phyloP scores from a whole-genome alignment of 2,113 vertebrate species.

The Trogon surrucura region DNA sequence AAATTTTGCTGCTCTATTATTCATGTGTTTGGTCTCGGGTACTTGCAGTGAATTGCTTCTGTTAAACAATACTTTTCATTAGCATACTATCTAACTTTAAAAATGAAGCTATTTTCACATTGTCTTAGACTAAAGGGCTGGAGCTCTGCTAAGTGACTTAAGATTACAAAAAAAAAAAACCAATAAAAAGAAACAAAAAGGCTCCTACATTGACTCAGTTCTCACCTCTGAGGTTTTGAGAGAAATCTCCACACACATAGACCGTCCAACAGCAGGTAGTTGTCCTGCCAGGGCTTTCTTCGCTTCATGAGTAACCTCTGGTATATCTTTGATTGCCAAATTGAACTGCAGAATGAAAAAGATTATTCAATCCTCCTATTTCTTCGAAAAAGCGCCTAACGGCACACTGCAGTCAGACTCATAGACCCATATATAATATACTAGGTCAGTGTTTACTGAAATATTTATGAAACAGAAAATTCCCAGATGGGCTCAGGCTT shows the following conservation, averaged over 20 bases:
- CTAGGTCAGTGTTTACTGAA: background rate
- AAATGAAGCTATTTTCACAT: background rate
- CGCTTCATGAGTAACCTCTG: slow-evolving; percentile 98
- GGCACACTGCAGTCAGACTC: background rate
- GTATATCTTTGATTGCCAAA: slow-evolving; percentile 98
- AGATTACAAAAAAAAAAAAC: background rate
- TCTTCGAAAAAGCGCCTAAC: background rate
- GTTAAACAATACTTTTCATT: background rate
- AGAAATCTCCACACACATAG: slow-evolving; percentile 99
- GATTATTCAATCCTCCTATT: background rate
- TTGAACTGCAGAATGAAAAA: slow-evolving; percentile 87
- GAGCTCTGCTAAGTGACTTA: background rate
- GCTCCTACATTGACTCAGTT: background rate
- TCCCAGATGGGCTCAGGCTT: background rate
- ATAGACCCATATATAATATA: background rate
- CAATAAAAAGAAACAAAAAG: too few relatives aligned
- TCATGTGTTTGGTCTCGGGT: background rate
- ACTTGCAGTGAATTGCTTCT: background rate
- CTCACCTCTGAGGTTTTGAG: slow-evolving; percentile 98
- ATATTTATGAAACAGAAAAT: slow-evolving; percentile 34
- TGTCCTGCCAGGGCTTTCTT: slow-evolving; percentile 97
- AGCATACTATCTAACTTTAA: background rate
- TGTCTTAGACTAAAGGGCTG: background rate
- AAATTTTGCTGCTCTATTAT: background rate
- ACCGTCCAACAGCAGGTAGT: slow-evolving; percentile 91